Evolutionary conservation across 2,888 invertebrate species (phyloP).

Genomic region (Merodon equestris): DNA sequence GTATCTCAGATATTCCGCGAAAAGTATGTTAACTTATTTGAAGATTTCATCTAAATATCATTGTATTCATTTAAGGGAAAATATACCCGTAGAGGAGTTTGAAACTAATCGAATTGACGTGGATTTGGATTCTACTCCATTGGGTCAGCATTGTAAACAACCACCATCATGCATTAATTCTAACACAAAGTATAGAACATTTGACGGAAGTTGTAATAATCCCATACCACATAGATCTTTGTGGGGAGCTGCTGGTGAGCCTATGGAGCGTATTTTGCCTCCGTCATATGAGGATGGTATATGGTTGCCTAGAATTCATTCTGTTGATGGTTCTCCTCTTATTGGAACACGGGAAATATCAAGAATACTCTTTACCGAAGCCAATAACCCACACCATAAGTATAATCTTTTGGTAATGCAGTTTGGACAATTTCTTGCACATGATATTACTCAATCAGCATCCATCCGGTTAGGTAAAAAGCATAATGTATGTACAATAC

Average conservation of each 20-base stretch:
- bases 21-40: slow-evolving; percentile 73
- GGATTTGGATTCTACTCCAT: slow-evolving; percentile 73
- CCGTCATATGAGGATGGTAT: slow-evolving; percentile 85
- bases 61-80: slow-evolving; percentile 61
- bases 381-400: slow-evolving; percentile 81
- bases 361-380: slow-evolving; percentile 81
- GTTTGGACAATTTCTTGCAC: slow-evolving; percentile 88
- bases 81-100: slow-evolving; percentile 76
- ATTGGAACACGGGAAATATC: slow-evolving; percentile 86
- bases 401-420: slow-evolving; percentile 87
- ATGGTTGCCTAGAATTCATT: slow-evolving; percentile 75
- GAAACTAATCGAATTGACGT: slow-evolving; percentile 77
- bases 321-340: slow-evolving; percentile 80
- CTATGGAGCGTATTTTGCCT: slow-evolving; percentile 84
- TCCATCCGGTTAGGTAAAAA: slow-evolving; percentile 84
- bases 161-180: slow-evolving; percentile 79
- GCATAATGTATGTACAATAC: too few species aligned
- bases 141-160: slow-evolving; percentile 75
- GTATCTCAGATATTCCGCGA: slow-evolving; percentile 80
- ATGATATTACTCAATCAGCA: slow-evolving; percentile 87
- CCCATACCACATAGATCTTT: slow-evolving; percentile 74
- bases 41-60: background rate
- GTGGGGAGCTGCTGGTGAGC: slow-evolving; percentile 86
- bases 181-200: slow-evolving; percentile 82
- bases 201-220: slow-evolving; percentile 93